Percentiles rank a stretch among this genome's conserved stretches.
Conservation (phyloP, 1,140 invertebrate species). For the Macrocentrus cingulum region DNA sequence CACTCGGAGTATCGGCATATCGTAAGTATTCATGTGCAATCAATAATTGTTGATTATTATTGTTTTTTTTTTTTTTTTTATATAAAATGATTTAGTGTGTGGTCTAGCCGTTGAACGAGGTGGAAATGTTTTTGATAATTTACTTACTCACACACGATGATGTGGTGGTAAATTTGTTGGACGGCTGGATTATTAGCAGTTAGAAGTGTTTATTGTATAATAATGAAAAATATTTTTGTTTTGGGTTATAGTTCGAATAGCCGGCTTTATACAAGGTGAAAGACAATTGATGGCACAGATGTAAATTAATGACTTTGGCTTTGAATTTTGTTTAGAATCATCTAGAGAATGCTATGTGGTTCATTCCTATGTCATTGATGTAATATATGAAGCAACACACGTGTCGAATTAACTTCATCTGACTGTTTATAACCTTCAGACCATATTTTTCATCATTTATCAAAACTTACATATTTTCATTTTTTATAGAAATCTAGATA, state of each 20-base stretch:
- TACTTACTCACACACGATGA: neutral
- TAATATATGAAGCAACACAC: neutral
- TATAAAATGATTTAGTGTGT: too few relatives aligned
- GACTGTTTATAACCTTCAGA: neutral
- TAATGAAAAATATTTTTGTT: constrained; percentile 27
- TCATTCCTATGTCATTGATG: constrained; percentile 11
- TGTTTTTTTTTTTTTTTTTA: too few relatives aligned
- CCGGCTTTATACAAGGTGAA: constrained; percentile 41
- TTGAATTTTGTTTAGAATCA: constrained; percentile 20
- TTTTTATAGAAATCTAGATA: neutral
- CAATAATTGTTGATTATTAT: constrained; percentile 3
- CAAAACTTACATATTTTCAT: neutral
- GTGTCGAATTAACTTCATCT: neutral
- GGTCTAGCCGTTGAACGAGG: constrained; percentile 17
- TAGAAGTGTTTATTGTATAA: neutral
- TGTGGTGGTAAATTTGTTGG: neutral
- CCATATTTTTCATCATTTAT: neutral
- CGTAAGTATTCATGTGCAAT: neutral
- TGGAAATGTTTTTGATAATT: neutral
- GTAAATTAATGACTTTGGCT: constrained; percentile 6
- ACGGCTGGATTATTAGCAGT: neutral
- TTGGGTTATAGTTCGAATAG: constrained; percentile 41
- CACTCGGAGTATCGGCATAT: too few relatives aligned
- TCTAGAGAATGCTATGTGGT: constrained; percentile 3
- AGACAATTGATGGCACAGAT: constrained; percentile 25